Evolutionary conservation across 2,888 invertebrate genomes (phyloP).

Genomic region (Idaea straminata): DNA sequence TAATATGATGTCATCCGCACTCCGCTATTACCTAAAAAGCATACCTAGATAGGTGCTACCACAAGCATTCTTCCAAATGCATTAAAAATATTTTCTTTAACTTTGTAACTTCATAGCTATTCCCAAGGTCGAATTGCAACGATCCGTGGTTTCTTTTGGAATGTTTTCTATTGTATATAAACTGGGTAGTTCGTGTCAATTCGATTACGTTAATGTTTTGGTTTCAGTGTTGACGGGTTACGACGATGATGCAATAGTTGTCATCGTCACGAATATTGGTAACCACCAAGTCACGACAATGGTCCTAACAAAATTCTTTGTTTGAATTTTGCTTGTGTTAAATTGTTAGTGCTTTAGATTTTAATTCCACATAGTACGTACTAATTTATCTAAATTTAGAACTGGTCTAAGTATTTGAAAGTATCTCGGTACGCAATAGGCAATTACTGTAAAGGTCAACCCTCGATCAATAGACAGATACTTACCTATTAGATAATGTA

Average conservation of each 20-base stretch:
- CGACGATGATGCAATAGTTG: constrained; percentile 30
- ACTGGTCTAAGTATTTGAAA: background rate
- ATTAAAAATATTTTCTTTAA: background rate
- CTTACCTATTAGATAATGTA: background rate
- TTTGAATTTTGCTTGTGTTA: background rate
- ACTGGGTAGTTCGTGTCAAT: constrained; percentile 30
- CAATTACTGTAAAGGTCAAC: background rate
- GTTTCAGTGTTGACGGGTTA: constrained; percentile 25
- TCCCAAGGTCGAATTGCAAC: constrained; percentile 13
- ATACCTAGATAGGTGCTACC: background rate
- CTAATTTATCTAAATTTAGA: background rate
- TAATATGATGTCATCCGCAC: background rate
- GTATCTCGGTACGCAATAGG: background rate
- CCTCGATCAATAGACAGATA: background rate
- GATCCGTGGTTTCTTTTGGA: constrained; percentile 3
- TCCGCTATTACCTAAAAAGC: background rate
- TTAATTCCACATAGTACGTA: too few species aligned
- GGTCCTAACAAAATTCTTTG: background rate
- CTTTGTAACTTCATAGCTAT: constrained; percentile 9
- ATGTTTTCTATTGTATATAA: constrained; percentile 33
- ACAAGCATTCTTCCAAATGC: background rate
- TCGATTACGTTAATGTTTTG: constrained; percentile 31
- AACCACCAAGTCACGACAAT: constrained; percentile 18
- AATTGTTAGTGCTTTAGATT: background rate
- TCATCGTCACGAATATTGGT: constrained; percentile 32